Conservation (phyloP, 2,113 vertebrate species). For the Nannobrachium achirus region DNA sequence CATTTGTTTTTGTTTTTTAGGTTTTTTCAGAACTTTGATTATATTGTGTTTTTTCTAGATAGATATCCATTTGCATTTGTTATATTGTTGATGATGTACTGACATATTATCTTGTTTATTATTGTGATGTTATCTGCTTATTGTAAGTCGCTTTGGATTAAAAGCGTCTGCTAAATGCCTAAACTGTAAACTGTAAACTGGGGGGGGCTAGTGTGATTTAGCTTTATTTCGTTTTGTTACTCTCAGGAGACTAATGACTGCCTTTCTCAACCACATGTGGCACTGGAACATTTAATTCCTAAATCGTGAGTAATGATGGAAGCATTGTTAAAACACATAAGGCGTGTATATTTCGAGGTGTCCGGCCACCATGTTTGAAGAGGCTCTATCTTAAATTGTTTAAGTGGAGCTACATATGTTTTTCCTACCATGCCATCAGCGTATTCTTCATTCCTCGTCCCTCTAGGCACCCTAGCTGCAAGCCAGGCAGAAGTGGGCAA, state of each 20-base stretch:
- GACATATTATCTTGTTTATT: too few relatives aligned
- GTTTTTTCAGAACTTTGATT: too few relatives aligned
- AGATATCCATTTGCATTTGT: too few relatives aligned
- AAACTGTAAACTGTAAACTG: neutral
- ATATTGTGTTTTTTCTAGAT: too few relatives aligned
- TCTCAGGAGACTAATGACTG: slow-evolving; percentile 35
- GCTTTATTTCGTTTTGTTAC: slow-evolving; percentile 1
- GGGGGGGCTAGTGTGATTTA: neutral
- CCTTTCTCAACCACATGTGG: slow-evolving; percentile 9
- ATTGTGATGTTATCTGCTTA: too few relatives aligned
- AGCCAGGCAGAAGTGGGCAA: slow-evolving; percentile 15
- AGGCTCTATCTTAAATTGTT: neutral
- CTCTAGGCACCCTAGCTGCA: slow-evolving; percentile 7
- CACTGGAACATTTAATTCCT: slow-evolving; percentile 27
- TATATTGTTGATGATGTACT: too few relatives aligned
- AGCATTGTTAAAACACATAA: slow-evolving; percentile 30
- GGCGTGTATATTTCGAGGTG: slow-evolving; percentile 10
- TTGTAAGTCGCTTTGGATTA: too few relatives aligned
- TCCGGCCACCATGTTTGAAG: slow-evolving; percentile 1
- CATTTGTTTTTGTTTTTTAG: too few relatives aligned
- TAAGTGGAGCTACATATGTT: neutral
- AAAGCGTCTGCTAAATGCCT: too few relatives aligned
- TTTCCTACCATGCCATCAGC: neutral
- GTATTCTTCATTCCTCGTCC: slow-evolving; percentile 2
- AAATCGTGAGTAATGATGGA: slow-evolving; percentile 12